phyloP scores from a whole-genome alignment of 2,797 vertebrate species.

The Valencia hispanica region DNA sequence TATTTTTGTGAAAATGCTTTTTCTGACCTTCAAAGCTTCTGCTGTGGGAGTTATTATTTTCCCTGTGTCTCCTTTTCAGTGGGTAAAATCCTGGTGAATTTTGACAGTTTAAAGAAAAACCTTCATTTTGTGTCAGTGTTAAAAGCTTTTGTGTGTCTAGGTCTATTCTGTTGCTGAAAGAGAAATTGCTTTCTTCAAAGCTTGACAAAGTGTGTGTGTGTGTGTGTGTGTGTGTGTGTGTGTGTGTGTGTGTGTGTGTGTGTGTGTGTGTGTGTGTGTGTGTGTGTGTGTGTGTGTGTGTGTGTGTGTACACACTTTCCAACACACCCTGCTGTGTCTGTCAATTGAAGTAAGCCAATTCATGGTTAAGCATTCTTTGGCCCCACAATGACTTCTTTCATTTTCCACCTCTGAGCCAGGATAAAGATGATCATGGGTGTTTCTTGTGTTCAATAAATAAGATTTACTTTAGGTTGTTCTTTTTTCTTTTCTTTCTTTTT shows the following conservation, averaged over 20 bases:
- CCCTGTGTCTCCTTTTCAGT: neutral
- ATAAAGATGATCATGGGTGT: neutral
- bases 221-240: no score
- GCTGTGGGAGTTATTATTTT: neutral
- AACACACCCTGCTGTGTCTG: neutral
- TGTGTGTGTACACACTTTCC: neutral
- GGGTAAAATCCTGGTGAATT: neutral
- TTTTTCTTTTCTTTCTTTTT: neutral
- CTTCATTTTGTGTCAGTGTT: neutral
- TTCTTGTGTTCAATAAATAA: neutral
- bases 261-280: neutral
- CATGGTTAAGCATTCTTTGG: neutral
- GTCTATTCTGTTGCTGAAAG: neutral
- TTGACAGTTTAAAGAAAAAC: neutral
- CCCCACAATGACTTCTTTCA: neutral
- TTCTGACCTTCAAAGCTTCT: neutral
- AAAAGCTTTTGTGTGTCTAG: neutral
- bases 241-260: neutral
- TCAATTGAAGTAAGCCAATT: neutral
- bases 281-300: no score
- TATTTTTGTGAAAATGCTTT: neutral
- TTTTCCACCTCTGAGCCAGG: neutral
- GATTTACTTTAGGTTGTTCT: neutral
- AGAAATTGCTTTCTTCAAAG: neutral
- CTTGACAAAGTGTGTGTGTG: neutral